phyloP scores from a whole-genome alignment of 2,113 vertebrate genomes.

The Sardina pilchardus region DNA sequence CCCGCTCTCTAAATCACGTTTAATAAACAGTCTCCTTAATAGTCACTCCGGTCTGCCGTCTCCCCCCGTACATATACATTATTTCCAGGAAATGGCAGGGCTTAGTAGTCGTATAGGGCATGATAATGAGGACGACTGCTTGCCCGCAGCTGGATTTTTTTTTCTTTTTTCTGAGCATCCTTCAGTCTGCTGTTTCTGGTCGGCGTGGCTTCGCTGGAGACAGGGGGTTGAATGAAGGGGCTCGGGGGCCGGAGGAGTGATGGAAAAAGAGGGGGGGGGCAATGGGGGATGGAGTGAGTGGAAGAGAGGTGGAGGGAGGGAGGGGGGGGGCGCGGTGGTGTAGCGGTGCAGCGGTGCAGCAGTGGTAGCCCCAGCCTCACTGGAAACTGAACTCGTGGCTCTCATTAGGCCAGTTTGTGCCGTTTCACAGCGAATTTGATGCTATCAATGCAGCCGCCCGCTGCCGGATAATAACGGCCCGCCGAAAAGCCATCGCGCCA shows the following conservation, averaged over 20 bases:
- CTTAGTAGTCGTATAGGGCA: conserved; percentile 37
- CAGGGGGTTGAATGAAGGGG: neutral
- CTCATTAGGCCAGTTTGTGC: conserved; percentile 23
- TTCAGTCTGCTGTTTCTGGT: neutral
- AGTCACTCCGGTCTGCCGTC: neutral
- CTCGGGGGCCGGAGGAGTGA: neutral
- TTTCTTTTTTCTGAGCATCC: neutral
- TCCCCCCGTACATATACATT: conserved; percentile 17
- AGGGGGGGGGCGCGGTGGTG: neutral
- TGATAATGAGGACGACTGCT: conserved; percentile 39
- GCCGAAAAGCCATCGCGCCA: conserved; percentile 22
- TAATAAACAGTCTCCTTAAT: conserved; percentile 14
- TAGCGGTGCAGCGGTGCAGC: neutral
- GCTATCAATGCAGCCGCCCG: conserved; percentile 31
- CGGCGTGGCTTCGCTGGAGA: conserved; percentile 24
- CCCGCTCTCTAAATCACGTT: conserved; percentile 1
- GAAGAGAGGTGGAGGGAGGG: conserved; percentile 1
- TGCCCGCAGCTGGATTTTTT: conserved; percentile 26
- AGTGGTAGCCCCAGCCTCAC: conserved; percentile 22
- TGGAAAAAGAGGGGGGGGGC: neutral
- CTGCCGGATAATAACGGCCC: conserved; percentile 28
- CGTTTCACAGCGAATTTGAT: conserved; percentile 43
- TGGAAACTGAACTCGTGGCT: conserved; percentile 32
- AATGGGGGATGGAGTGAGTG: neutral
- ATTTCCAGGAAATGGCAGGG: conserved; percentile 31